phyloP scores from a whole-genome alignment of 1,140 invertebrate species.

The Sitobion miscanthi region DNA sequence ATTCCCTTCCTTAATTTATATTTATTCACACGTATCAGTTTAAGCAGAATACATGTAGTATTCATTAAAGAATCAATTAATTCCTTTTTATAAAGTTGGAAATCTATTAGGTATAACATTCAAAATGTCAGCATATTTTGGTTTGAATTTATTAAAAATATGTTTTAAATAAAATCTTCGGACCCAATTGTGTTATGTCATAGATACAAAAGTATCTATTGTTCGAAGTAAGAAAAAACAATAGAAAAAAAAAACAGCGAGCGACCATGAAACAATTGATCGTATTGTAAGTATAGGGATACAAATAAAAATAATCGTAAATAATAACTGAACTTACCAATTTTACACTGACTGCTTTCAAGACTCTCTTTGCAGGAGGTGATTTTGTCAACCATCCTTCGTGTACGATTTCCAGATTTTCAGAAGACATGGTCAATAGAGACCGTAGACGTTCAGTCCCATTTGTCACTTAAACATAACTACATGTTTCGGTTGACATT shows the following conservation, averaged over 20 bases:
- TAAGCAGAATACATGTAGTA: not conserved
- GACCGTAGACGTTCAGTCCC: constrained; percentile 92
- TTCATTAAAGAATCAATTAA: not conserved
- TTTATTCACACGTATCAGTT: not conserved
- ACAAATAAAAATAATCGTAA: not conserved
- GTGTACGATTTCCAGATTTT: constrained; percentile 70
- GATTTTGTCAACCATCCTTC: constrained; percentile 93
- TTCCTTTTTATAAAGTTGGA: not conserved
- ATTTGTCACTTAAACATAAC: constrained; percentile 21
- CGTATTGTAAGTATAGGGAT: not conserved
- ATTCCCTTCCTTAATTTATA: not conserved
- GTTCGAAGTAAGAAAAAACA: not conserved
- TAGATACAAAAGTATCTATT: not conserved
- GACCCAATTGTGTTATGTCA: not conserved
- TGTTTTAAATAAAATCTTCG: too few relatives aligned
- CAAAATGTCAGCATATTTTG: too few relatives aligned
- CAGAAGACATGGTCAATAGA: constrained; percentile 63
- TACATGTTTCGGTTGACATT: not conserved
- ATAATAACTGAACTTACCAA: constrained; percentile 36
- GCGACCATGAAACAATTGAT: not conserved
- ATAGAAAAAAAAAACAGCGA: not conserved
- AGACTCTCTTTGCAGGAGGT: constrained; percentile 84
- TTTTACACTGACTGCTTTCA: constrained; percentile 79
- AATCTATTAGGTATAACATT: too few relatives aligned
- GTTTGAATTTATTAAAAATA: too few relatives aligned